Conservation (phyloP, 2,113 vertebrate species). For the Oreochromis tanganicae region DNA sequence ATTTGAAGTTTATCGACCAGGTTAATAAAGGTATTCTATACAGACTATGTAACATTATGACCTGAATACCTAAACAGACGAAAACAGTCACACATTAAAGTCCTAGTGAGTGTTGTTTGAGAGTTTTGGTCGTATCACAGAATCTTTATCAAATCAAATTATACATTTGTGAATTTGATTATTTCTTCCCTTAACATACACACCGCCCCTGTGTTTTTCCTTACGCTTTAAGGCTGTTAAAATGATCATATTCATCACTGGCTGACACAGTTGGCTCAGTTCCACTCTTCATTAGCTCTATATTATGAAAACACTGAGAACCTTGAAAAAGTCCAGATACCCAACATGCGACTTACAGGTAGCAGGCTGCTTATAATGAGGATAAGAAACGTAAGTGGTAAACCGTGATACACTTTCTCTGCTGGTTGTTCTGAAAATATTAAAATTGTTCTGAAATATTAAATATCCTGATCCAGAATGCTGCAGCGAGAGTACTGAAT, state of each 20-base stretch:
- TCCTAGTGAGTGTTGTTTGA: background rate
- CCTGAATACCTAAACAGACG: background rate
- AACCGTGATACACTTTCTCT: background rate
- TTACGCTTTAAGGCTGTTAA: background rate
- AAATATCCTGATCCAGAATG: background rate
- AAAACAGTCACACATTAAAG: background rate
- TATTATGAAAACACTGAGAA: background rate
- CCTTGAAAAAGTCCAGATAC: background rate
- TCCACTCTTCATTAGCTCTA: background rate
- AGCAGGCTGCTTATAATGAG: background rate
- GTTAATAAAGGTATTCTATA: background rate
- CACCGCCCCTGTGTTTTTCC: background rate
- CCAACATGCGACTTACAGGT: background rate
- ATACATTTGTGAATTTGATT: background rate
- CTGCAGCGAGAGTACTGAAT: background rate
- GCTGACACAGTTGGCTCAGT: rapidly evolving
- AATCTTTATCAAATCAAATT: background rate
- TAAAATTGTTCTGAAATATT: background rate
- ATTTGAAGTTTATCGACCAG: background rate
- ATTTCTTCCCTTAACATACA: background rate
- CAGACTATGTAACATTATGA: background rate
- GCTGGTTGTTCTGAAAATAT: background rate
- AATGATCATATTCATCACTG: background rate
- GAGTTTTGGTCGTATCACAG: background rate
- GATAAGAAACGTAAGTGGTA: background rate